Base-by-base conservation (phyloP, 2,797 vertebrate genomes). In the Enteromius trimaculatus region DNA sequence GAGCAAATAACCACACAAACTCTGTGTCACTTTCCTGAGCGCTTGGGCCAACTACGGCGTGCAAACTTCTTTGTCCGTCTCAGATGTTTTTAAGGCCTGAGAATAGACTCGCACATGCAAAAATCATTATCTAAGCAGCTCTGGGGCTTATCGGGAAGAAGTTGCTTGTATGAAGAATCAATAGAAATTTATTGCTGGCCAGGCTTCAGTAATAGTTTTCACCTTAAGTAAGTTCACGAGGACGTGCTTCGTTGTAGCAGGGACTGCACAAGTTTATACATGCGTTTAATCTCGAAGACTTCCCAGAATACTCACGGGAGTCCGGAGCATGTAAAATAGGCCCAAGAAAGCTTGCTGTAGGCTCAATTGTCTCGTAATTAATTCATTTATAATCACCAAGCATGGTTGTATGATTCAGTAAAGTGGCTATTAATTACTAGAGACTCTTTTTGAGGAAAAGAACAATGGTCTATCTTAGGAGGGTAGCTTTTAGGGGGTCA, bases 111-210 rank as follows among this genome's bases (percentile, higher is more conserved):
- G 69, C 42, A 79, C 31, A 79, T 84, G 71, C 65, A 77, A 77
- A 85, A 80, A 87, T 86, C 79, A 86, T 79, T 82, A 84, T 65
- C 75, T 81, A 71, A 74, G 79, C 49, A 53, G 78, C 86, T 87
- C 78, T 72, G 77, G 34, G 86, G 82, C 60, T 81, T 83, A 85
- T 85, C 81, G 62, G 79, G 60, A 60, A 64, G 72, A 83, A 78
- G 81, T 84, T 87, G 79, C 70, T 64, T 70, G 55, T 64, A 88
- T 82, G 51, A 79, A 58, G 60, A 79, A 86, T 84, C 80, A 84
- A 83, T 86, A 80, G 58, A 81, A 17, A 62, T 82, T 6, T 84
- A 86, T 88, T 86, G 81, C 81, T 2, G 60, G 55, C 64, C 53
- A 37, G 79, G 71, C 42, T 53, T 58, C 10, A 21, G 60, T 84